Evolutionary conservation across 2,888 invertebrate species (phyloP), one percentile per base, ranked within the genome.

Genomic region (Keiferia lycopersicella): DNA sequence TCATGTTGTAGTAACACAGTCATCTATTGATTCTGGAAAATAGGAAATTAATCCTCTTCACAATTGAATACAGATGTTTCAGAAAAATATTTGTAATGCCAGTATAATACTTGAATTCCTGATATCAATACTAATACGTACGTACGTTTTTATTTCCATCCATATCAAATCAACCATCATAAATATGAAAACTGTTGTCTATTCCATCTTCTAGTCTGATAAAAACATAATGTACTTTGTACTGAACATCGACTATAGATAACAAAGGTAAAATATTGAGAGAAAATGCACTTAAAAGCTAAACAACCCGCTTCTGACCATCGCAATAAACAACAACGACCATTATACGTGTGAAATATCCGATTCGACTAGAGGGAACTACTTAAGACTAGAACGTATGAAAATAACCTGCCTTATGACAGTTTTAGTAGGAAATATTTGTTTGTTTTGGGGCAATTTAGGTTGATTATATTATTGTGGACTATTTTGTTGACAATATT

Each of bases 261-360:
- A 85, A 83, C 86, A 83, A 75, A 86, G 79, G 77, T 87, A 87
- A 86, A 87, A 84, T 87, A 86, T 86, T 70, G 69, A 68, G 64
- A 69, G n/a, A 20, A 71, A 74, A 74, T 67, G 67, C 68, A 71
- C 71, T 72, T 76, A 76, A 82, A 87, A 84, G 82, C 87, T 87
- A 84, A 78, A 78, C 78, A 80, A 79, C 79, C 77, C 80, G 77
- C 76, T 79, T 26, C 78, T 77, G 78, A 76, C 77, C 77, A 79
- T 81, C 79, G 80, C 82, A 83, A 81, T 80, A 73, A 83, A 84
- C 83, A 84, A 83, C 82, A 83, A 81, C 77, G 77, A 56, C 56
- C 56, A 56, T 56, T 56, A 26, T 34, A 56, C 56, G 56, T 56
- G 56, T 34, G 56, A 56, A 53, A 78, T 81, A 82, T 82, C 75